phyloP scores from a whole-genome alignment of 1,140 invertebrate genomes.

The Steinernema khuongi region DNA sequence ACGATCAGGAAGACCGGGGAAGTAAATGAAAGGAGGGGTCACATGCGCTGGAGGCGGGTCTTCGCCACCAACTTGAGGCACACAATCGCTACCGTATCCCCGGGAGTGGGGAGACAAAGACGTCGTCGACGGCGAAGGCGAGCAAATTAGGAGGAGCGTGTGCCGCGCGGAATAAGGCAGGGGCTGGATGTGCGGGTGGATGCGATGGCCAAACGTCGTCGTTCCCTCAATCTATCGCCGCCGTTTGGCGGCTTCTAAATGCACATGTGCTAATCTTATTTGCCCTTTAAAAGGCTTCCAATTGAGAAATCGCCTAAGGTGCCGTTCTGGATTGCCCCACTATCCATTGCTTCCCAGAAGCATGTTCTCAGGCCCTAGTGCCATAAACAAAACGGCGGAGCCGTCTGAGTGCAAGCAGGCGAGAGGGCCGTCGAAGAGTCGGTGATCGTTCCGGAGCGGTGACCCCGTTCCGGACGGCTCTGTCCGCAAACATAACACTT shows the following conservation, averaged over 20 bases:
- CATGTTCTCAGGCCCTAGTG: background rate
- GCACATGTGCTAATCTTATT: background rate
- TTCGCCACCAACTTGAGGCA: background rate
- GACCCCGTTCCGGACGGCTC: background rate
- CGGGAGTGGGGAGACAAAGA: background rate
- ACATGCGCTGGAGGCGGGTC: background rate
- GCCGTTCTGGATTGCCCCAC: background rate
- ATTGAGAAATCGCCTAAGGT: conserved; percentile 14
- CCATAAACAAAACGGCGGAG: background rate
- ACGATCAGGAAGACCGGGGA: background rate
- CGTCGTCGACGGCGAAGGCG: background rate
- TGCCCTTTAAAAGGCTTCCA: conserved; percentile 4
- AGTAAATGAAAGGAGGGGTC: background rate
- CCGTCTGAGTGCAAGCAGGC: too few relatives aligned
- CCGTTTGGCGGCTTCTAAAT: background rate
- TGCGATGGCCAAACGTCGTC: background rate
- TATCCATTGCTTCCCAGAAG: conserved; percentile 6
- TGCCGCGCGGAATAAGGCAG: background rate
- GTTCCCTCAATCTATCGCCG: background rate
- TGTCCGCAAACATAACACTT: background rate
- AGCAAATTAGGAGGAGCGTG: background rate
- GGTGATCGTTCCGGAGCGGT: background rate
- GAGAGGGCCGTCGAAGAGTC: too few relatives aligned
- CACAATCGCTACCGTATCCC: background rate
- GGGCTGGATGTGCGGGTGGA: background rate